Percentiles rank a stretch among this genome's conserved stretches.
phyloP scores from a whole-genome alignment of 2,888 invertebrate species.

The Steinernema hermaphroditum region DNA sequence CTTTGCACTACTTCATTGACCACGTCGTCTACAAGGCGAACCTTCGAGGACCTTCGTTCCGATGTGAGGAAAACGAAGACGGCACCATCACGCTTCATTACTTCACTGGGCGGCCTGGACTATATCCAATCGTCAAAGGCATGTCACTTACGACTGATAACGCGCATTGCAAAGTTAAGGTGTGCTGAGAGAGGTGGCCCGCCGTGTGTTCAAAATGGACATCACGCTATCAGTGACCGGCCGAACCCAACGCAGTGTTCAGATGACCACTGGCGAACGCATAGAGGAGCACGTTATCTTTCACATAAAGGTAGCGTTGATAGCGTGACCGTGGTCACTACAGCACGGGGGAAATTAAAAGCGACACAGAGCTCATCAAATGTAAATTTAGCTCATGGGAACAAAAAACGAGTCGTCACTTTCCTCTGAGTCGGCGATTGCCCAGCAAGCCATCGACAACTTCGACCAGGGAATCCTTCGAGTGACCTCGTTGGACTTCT shows the following conservation, averaged over 20 bases:
- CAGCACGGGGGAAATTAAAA: not conserved
- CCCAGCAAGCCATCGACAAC: constrained; percentile 4
- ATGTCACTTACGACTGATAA: too few species aligned
- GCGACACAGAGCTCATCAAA: constrained; percentile 4
- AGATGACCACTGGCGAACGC: constrained; percentile 77
- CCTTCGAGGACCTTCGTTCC: constrained; percentile 78
- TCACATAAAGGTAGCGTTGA: constrained; percentile 42
- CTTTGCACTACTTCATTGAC: constrained; percentile 75
- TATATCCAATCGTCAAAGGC: constrained; percentile 84
- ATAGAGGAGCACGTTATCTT: constrained; percentile 55
- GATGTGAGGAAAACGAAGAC: constrained; percentile 85
- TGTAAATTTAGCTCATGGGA: not conserved
- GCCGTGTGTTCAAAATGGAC: constrained; percentile 85
- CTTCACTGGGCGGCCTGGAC: constrained; percentile 87
- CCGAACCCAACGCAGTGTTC: constrained; percentile 74
- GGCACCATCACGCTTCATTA: constrained; percentile 87
- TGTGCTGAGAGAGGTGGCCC: constrained; percentile 92
- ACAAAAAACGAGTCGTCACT: constrained; percentile 3
- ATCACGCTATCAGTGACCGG: constrained; percentile 86
- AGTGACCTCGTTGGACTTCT: constrained; percentile 33
- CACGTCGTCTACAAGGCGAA: constrained; percentile 65
- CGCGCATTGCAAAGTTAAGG: too few species aligned
- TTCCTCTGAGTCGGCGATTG: not conserved
- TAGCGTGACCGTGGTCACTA: not conserved
- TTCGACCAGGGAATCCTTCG: constrained; percentile 24